These are phyloP conservation scores for Myotis davidii DNA, from an alignment of 2,113 vertebrate species.

Conservation along the genomic window DNA sequence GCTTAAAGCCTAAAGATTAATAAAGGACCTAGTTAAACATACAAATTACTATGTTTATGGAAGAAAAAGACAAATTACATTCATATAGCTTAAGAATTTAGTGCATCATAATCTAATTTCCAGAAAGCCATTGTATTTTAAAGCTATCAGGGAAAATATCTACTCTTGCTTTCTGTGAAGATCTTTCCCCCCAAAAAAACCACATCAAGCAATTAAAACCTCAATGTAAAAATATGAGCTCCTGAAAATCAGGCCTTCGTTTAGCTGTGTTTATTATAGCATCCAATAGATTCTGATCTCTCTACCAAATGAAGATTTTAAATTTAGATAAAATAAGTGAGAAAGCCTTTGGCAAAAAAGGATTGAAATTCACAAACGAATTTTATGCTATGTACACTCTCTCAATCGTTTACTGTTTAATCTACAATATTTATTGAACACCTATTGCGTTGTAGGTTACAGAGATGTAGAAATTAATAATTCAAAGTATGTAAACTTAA, in stretches of 20 bases:
- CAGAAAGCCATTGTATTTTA: background rate
- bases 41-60: background rate
- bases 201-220: background rate
- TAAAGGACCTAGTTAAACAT: background rate
- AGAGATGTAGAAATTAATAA: background rate
- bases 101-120: background rate
- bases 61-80: conserved; percentile 3
- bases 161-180: background rate
- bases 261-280: background rate
- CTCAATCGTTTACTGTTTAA: background rate
- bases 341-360: background rate
- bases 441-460: background rate
- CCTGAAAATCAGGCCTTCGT: background rate
- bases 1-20: background rate
- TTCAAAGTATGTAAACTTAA: background rate
- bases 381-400: background rate
- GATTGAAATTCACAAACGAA: background rate
- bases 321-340: background rate
- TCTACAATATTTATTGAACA: background rate
- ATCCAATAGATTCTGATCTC: background rate
- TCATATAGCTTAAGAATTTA: background rate
- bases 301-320: background rate
- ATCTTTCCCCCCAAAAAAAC: background rate
- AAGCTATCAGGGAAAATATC: background rate
- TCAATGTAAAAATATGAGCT: background rate